A percentile compares a stretch with the other conserved stretches of the same genome.
Evolutionary conservation across 2,888 invertebrate species (phyloP).

Genomic region (Ochropleura leucogaster): DNA sequence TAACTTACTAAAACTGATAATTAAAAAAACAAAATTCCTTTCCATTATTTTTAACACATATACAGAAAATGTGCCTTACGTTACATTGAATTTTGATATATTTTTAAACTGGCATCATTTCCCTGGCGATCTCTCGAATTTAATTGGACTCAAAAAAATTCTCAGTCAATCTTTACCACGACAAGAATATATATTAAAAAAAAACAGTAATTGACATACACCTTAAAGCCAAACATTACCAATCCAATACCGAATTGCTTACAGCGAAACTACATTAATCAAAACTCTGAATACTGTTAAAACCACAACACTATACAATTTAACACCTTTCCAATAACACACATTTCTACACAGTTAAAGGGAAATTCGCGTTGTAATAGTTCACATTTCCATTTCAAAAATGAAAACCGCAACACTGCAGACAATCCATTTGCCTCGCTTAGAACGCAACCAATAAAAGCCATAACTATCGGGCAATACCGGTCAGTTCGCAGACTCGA

Average conservation of each 20-base stretch:
- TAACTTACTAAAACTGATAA: no score
- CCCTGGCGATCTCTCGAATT: neutral
- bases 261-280: neutral
- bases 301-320: neutral
- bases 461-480: conserved; percentile 59
- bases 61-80: neutral
- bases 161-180: neutral
- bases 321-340: conserved; percentile 5
- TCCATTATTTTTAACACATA: no score
- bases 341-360: neutral
- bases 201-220: neutral
- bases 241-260: neutral
- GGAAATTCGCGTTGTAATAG: conserved; percentile 12
- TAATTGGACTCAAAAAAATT: neutral
- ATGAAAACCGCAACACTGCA: conserved; percentile 35
- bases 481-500: conserved; percentile 46
- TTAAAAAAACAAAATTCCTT: no score
- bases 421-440: conserved; percentile 54
- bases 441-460: conserved; percentile 58
- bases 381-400: conserved; percentile 37
- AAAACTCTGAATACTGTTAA: neutral
- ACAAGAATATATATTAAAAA: neutral
- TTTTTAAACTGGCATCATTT: neutral
- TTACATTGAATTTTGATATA: neutral
- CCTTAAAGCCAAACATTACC: neutral